A percentile compares a stretch with the other conserved stretches of the same genome.
Evolutionary conservation across 2,888 invertebrate genomes (phyloP).

Genomic region (Julus scanicus): DNA sequence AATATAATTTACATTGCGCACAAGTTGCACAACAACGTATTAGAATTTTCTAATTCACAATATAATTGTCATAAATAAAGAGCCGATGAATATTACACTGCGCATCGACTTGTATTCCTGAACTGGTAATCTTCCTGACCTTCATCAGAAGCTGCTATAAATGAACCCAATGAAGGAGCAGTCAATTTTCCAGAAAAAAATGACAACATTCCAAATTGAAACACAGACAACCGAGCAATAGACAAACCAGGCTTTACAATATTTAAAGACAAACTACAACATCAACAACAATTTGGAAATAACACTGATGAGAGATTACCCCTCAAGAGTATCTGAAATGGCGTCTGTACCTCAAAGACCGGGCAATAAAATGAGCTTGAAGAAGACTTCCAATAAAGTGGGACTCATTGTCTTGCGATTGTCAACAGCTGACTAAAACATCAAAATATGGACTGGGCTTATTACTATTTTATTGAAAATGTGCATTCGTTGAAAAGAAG

Average conservation of each 20-base stretch:
- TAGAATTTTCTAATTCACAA: not conserved
- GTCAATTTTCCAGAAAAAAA: not conserved
- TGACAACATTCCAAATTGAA: not conserved
- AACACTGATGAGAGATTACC: not conserved
- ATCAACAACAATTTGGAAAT: not conserved
- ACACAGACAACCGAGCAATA: not conserved
- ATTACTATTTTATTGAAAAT: not conserved
- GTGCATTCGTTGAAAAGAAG: not conserved
- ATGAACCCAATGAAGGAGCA: not conserved
- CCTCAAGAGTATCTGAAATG: not conserved
- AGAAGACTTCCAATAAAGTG: constrained; percentile 25
- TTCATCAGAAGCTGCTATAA: constrained; percentile 2
- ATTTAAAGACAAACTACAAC: not conserved
- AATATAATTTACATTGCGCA: not conserved
- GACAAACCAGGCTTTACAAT: not conserved
- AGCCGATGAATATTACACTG: not conserved
- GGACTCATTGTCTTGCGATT: constrained; percentile 4
- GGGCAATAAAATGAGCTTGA: constrained; percentile 2
- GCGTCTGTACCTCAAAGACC: not conserved
- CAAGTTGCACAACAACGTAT: not conserved
- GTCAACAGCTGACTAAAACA: constrained; percentile 24
- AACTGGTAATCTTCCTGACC: not conserved
- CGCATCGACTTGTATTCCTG: not conserved
- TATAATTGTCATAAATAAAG: not conserved
- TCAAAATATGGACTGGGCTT: not conserved